Percentiles rank a stretch among this genome's conserved stretches.
phyloP scores from a whole-genome alignment of 2,888 invertebrate genomes.

The Lycocerus yunnanus region DNA sequence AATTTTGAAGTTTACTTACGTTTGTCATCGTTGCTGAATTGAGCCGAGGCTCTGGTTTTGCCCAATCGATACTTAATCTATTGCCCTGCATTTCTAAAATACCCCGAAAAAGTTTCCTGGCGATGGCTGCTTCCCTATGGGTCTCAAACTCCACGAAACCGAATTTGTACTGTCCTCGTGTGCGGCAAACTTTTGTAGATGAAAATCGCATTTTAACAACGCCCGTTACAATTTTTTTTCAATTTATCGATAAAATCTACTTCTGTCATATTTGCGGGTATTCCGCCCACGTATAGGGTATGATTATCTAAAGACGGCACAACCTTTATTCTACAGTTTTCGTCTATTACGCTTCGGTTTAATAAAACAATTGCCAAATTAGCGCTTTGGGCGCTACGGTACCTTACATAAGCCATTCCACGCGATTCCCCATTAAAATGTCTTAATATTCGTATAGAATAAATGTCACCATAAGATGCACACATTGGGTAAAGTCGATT shows the following conservation, averaged over 20 bases:
- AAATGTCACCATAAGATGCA: conserved; percentile 66
- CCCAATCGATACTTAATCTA: conserved; percentile 81
- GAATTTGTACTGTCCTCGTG: conserved; percentile 63
- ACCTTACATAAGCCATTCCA: conserved; percentile 82
- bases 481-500: conserved; percentile 78
- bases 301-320: no score
- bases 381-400: conserved; percentile 62
- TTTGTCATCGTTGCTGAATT: conserved; percentile 72
- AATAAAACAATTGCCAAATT: conserved; percentile 68
- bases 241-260: no score
- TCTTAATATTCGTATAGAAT: conserved; percentile 82
- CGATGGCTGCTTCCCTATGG: conserved; percentile 78
- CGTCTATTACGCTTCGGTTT: conserved; percentile 66
- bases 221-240: no score
- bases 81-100: conserved; percentile 65
- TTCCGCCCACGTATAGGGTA: no score
- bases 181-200: no score
- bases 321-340: no score
- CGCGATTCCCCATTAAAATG: conserved; percentile 78
- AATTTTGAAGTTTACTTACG: conserved; percentile 55
- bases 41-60: conserved; percentile 77
- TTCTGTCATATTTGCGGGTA: no score
- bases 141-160: conserved; percentile 82
- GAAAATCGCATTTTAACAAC: no score
- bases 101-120: conserved; percentile 67